Evolutionary conservation across 2,113 vertebrate species (phyloP).

Genomic region (Pomatostomus ruficeps): DNA sequence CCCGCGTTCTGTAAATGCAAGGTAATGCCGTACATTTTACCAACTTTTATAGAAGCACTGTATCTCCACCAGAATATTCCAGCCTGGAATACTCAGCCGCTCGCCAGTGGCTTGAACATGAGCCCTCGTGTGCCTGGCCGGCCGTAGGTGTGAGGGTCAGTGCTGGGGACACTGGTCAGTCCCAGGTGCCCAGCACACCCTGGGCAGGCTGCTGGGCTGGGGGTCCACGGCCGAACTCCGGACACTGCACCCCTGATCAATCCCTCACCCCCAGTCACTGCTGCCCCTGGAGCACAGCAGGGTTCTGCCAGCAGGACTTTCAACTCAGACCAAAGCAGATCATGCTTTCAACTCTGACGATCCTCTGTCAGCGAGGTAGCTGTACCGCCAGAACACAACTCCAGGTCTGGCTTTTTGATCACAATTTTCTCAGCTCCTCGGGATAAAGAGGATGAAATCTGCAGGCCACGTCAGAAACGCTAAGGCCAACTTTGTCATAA

Average conservation of each 20-base stretch:
- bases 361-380: accelerated
- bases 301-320: not conserved
- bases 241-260: not conserved
- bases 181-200: not conserved
- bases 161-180: not conserved
- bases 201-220: not conserved
- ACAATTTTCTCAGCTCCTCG: not conserved
- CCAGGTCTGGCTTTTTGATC: not conserved
- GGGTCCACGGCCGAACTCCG: not conserved
- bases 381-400: not conserved
- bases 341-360: not conserved
- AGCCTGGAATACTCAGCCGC: not conserved
- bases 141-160: accelerated
- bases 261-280: no score
- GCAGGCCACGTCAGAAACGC: not conserved
- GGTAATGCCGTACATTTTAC: not conserved
- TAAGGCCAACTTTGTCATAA: not conserved
- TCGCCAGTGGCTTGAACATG: accelerated
- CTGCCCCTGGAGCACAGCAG: not conserved
- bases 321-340: not conserved
- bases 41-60: accelerated
- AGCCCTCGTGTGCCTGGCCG: accelerated
- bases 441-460: not conserved
- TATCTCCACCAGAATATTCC: not conserved
- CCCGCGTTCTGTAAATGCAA: no score